Conservation (phyloP, 2,888 invertebrate species). For the Brachyopa scutellaris region DNA sequence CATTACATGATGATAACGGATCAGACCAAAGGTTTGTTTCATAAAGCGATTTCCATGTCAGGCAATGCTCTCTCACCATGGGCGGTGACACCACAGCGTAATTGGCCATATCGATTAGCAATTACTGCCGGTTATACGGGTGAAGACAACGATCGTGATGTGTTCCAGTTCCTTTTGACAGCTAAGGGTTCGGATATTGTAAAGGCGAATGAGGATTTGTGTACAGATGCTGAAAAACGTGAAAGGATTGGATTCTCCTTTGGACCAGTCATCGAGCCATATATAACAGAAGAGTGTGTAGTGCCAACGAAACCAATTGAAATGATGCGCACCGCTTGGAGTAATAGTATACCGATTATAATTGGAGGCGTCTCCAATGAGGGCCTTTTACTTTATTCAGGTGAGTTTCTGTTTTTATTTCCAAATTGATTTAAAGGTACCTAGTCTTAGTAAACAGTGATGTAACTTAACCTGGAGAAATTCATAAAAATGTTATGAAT, state of each 20-base stretch:
- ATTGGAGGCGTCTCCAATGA: conserved; percentile 81
- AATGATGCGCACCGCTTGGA: conserved; percentile 80
- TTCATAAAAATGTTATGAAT: too few species aligned
- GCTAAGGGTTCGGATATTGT: conserved; percentile 79
- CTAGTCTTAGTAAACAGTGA: too few species aligned
- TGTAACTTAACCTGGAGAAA: too few species aligned
- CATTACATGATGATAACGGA: conserved; percentile 83
- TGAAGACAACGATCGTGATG: conserved; percentile 78
- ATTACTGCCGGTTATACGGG: conserved; percentile 78
- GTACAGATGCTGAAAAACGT: conserved; percentile 79
- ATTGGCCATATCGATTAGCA: conserved; percentile 80
- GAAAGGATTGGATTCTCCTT: conserved; percentile 80
- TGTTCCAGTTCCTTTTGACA: conserved; percentile 79
- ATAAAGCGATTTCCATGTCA: conserved; percentile 81
- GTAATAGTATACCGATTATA: conserved; percentile 80
- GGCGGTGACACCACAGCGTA: conserved; percentile 79
- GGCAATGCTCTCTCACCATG: conserved; percentile 79
- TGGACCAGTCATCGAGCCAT: conserved; percentile 81
- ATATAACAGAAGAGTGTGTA: conserved; percentile 78
- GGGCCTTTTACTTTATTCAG: conserved; percentile 79
- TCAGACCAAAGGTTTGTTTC: conserved; percentile 81
- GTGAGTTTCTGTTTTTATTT: conserved; percentile 62
- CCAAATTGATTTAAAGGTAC: not conserved
- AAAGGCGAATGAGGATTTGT: conserved; percentile 77
- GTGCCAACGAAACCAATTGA: conserved; percentile 79